Evolutionary conservation across 2,113 vertebrate species (phyloP).

Genomic region (Dunckerocampus dactyliophorus): DNA sequence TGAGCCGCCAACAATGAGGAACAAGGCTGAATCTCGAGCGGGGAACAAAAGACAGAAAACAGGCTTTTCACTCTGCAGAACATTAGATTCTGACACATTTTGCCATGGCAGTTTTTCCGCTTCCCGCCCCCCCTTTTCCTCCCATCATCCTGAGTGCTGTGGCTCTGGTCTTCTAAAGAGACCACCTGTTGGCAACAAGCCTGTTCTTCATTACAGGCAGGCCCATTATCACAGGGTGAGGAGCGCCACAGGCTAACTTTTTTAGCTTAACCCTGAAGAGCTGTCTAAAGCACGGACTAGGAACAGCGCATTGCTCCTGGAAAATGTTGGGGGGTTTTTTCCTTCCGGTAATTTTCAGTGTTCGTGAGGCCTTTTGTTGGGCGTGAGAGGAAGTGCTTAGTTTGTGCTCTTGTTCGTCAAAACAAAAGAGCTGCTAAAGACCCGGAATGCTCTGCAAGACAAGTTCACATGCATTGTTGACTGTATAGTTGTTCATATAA

Average conservation of each 20-base stretch:
- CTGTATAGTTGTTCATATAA: no score
- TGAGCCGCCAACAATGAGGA: conserved; percentile 91
- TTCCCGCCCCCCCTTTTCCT: conserved; percentile 25
- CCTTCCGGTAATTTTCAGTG: conserved; percentile 43
- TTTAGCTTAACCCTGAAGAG: conserved; percentile 72
- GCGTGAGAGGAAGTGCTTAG: conserved; percentile 39
- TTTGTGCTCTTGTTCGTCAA: conserved; percentile 38
- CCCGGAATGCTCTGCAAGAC: no score
- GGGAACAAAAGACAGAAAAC: conserved; percentile 98
- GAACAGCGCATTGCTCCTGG: conserved; percentile 29
- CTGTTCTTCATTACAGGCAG: conserved; percentile 92
- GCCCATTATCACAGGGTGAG: conserved; percentile 78
- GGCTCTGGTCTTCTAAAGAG: conserved; percentile 92
- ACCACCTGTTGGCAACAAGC: conserved; percentile 95
- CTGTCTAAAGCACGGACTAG: conserved; percentile 71
- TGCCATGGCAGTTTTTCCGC: conserved; percentile 70
- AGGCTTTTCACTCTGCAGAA: conserved; percentile 99
- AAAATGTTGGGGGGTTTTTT: conserved; percentile 42
- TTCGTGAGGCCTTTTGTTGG: conserved; percentile 36
- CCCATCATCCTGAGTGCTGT: conserved; percentile 82
- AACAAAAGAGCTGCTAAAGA: conserved; percentile 18
- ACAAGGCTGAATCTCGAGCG: conserved; percentile 95
- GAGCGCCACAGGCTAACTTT: conserved; percentile 71
- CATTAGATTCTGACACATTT: conserved; percentile 99
- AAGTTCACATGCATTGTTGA: no score